phyloP scores from a whole-genome alignment of 2,113 vertebrate species.

The Spermophilus dauricus region DNA sequence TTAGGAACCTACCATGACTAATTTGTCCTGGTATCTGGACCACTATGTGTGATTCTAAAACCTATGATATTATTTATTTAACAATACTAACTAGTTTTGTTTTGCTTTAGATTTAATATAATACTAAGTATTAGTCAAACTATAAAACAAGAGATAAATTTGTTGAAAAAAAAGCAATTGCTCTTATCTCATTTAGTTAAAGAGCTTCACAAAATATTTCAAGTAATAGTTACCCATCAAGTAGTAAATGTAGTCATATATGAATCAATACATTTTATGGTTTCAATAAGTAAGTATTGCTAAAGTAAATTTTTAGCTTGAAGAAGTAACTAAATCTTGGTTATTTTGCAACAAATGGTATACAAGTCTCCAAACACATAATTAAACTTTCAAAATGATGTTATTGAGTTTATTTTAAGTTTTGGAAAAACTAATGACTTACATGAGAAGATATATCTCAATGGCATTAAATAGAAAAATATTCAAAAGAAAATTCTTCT shows the following conservation, averaged over 20 bases:
- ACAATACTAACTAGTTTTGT: not conserved
- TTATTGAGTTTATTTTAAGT: too few relatives aligned
- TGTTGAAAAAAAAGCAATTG: not conserved
- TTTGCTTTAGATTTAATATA: not conserved
- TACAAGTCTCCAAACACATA: too few relatives aligned
- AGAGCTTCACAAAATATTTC: not conserved
- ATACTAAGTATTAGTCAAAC: not conserved
- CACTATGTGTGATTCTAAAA: not conserved
- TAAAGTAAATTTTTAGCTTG: too few relatives aligned
- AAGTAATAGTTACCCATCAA: not conserved
- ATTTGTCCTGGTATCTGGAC: not conserved
- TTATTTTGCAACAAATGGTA: too few relatives aligned
- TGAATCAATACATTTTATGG: not conserved
- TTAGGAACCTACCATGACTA: not conserved
- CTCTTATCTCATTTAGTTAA: not conserved
- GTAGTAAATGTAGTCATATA: not conserved
- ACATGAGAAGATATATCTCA: too few relatives aligned
- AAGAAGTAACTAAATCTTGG: too few relatives aligned
- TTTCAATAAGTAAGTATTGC: not conserved
- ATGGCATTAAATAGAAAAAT: not conserved
- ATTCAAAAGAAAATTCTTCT: too few relatives aligned
- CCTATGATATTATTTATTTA: not conserved
- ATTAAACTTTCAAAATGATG: too few relatives aligned
- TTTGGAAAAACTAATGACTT: too few relatives aligned
- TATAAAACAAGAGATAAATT: not conserved